Percentiles rank a stretch among this genome's conserved stretches.
These are phyloP conservation scores for Indicator indicator DNA, from an alignment of 2,113 vertebrate species.

Conservation along the genomic window DNA sequence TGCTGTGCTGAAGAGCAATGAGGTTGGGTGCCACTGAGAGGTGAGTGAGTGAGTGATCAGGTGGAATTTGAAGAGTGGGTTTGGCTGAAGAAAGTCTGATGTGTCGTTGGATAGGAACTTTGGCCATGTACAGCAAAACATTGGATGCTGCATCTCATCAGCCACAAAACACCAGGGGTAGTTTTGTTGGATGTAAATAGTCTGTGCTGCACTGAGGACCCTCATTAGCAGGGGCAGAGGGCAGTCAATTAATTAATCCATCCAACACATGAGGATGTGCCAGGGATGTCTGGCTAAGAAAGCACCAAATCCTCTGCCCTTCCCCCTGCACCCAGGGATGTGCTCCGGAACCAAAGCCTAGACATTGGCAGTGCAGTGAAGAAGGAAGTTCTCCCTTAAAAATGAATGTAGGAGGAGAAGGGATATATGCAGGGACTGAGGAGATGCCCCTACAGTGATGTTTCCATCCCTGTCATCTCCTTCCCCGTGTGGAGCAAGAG, in stretches of 20 bases:
- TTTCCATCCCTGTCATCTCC: neutral
- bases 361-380: fast-evolving
- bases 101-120: neutral
- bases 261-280: fast-evolving
- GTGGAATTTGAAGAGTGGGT: neutral
- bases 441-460: fast-evolving
- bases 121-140: neutral
- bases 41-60: neutral
- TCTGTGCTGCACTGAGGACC: neutral
- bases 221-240: neutral
- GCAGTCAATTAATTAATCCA: neutral
- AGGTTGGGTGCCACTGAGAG: neutral
- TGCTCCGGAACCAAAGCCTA: fast-evolving
- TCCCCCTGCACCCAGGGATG: neutral
- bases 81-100: neutral
- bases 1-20: neutral
- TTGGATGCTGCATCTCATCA: too few relatives aligned
- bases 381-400: neutral
- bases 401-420: fast-evolving
- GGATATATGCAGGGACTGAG: neutral
- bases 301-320: neutral
- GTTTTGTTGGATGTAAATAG: neutral
- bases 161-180: too few relatives aligned
- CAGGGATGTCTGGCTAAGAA: neutral
- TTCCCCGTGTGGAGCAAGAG: fast-evolving